phyloP scores from a whole-genome alignment of 2,113 vertebrate species.

The Antechinus flavipes region DNA sequence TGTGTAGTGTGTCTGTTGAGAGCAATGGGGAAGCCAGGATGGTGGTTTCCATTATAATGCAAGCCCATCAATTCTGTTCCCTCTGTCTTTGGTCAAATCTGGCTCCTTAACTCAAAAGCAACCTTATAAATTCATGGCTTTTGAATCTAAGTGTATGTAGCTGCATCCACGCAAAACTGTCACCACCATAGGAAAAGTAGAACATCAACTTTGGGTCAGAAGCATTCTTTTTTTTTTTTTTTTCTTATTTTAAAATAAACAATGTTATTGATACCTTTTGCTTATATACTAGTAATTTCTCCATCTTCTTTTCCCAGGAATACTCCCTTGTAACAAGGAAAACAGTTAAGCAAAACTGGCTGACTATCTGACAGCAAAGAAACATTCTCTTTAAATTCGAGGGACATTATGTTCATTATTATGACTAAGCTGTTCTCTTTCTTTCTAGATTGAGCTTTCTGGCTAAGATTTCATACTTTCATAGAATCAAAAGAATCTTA shows the following conservation, averaged over 20 bases:
- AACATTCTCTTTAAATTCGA: not conserved
- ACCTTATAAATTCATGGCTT: conserved; percentile 44
- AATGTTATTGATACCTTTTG: not conserved
- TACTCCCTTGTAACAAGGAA: not conserved
- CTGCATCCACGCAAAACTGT: not conserved
- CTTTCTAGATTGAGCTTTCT: not conserved
- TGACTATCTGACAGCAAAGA: not conserved
- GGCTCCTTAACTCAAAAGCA: conserved; percentile 39
- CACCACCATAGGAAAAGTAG: not conserved
- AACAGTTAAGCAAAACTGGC: not conserved
- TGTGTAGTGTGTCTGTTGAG: not conserved
- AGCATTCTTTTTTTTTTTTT: not conserved
- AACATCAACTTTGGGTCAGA: not conserved
- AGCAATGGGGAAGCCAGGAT: conserved; percentile 63
- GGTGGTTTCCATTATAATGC: conserved; percentile 53
- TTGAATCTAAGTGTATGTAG: not conserved
- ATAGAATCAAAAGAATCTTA: not conserved
- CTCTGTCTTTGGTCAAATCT: not conserved
- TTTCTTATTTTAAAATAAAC: not conserved
- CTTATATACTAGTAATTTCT: not conserved
- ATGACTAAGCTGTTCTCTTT: not conserved
- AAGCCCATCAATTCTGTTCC: not conserved
- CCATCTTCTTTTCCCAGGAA: not conserved
- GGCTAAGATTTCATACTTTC: conserved; percentile 38
- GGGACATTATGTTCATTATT: not conserved